Evolutionary conservation across 2,113 vertebrate genomes (phyloP).

Genomic region (Xenus cinereus): DNA sequence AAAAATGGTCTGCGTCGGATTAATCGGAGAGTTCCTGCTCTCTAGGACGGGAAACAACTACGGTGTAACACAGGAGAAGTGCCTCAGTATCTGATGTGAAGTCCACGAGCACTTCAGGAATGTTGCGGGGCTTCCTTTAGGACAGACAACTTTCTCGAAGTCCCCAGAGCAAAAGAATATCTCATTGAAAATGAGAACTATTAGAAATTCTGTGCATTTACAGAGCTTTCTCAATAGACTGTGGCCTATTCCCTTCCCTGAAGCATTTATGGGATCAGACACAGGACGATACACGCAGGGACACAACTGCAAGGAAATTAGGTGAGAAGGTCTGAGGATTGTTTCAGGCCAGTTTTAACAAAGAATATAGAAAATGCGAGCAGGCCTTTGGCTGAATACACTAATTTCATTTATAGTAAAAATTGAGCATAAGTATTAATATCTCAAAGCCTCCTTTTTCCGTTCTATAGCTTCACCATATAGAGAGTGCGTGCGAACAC

Average conservation of each 20-base stretch:
- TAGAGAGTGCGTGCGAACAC: background rate
- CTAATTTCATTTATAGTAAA: background rate
- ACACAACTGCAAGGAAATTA: background rate
- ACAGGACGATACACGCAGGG: background rate
- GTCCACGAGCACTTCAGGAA: background rate
- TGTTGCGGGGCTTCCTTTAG: background rate
- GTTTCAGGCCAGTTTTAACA: background rate
- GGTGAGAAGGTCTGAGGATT: background rate
- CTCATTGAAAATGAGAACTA: background rate
- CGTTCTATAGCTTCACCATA: background rate
- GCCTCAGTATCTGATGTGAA: background rate
- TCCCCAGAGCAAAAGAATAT: background rate
- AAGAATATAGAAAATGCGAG: background rate
- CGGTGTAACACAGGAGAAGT: rapidly evolving
- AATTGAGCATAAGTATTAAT: background rate
- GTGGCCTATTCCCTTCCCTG: background rate
- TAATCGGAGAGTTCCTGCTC: background rate
- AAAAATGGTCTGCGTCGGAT: background rate
- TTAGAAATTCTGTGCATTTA: background rate
- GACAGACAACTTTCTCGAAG: background rate
- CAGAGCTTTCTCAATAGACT: background rate
- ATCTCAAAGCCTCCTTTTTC: background rate
- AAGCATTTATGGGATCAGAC: background rate
- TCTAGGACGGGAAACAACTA: background rate
- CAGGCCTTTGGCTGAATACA: background rate